phyloP scores from a whole-genome alignment of 2,113 vertebrate species.

The Triplophysa tibetana region DNA sequence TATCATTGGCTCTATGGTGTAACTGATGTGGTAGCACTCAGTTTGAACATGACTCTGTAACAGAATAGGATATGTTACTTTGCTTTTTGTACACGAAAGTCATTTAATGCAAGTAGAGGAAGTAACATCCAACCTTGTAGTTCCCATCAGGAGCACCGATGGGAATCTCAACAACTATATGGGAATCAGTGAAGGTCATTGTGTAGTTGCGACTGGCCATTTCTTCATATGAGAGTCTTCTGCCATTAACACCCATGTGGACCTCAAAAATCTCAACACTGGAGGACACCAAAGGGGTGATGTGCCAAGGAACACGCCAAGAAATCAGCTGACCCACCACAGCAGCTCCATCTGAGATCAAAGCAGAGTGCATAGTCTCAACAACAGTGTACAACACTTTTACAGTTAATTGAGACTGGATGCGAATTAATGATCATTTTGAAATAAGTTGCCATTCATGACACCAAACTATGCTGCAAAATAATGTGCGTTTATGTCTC shows the following conservation, averaged over 20 bases:
- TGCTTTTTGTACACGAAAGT: too few relatives aligned
- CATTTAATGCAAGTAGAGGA: too few relatives aligned
- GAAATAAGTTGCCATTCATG: too few relatives aligned
- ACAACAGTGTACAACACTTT: background rate
- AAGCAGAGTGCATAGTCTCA: background rate
- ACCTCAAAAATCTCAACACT: constrained; percentile 64
- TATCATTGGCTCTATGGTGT: constrained; percentile 72
- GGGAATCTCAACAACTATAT: constrained; percentile 73
- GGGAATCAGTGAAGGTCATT: constrained; percentile 61
- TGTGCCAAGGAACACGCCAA: constrained; percentile 77
- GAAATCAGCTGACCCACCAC: constrained; percentile 67
- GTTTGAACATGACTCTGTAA: constrained; percentile 72
- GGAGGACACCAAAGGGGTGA: constrained; percentile 62
- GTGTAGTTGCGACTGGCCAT: constrained; percentile 70
- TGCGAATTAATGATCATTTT: background rate
- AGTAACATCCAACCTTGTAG: constrained; percentile 75
- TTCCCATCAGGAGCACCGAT: constrained; percentile 79
- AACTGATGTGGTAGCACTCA: constrained; percentile 68
- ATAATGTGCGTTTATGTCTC: background rate
- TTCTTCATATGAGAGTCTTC: constrained; percentile 67
- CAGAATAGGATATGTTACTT: background rate
- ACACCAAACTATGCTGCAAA: too few relatives aligned
- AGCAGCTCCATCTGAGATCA: constrained; percentile 70
- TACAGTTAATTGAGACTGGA: background rate
- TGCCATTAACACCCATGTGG: constrained; percentile 76